Percentiles rank a stretch among this genome's conserved stretches.
Conservation (phyloP, 1,140 invertebrate genomes). For the Saccostrea echinata region DNA sequence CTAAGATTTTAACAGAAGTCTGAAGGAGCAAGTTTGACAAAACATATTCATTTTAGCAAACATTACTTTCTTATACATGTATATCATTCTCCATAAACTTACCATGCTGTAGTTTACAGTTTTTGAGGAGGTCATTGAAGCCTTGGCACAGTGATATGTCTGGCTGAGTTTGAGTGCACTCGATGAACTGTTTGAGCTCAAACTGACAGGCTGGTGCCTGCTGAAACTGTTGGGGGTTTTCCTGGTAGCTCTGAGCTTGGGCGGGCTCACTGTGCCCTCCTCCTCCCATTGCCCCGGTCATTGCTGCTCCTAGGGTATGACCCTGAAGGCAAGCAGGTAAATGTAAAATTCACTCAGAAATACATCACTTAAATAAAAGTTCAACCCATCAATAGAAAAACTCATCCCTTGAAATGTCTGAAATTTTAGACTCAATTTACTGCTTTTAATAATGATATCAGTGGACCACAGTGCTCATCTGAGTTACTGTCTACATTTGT, state of each 20-base stretch:
- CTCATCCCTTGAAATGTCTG: too few species aligned
- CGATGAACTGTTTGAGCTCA: slow-evolving; percentile 80
- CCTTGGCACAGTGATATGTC: slow-evolving; percentile 78
- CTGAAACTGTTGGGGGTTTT: slow-evolving; percentile 63
- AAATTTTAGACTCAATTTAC: too few species aligned
- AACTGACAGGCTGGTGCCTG: slow-evolving; percentile 75
- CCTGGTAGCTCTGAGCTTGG: slow-evolving; percentile 51
- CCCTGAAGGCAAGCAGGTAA: slow-evolving; percentile 66
- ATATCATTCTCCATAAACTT: slow-evolving; percentile 44
- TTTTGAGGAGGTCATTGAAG: slow-evolving; percentile 78
- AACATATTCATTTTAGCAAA: not conserved
- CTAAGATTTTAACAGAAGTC: not conserved
- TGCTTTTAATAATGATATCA: too few species aligned
- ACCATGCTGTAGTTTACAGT: slow-evolving; percentile 77
- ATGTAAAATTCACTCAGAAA: too few species aligned
- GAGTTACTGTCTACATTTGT: too few species aligned
- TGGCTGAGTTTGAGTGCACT: slow-evolving; percentile 77
- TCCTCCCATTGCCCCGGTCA: slow-evolving; percentile 73
- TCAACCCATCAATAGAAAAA: too few species aligned
- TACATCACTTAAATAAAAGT: too few species aligned
- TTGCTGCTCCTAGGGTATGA: slow-evolving; percentile 76
- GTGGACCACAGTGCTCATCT: too few species aligned
- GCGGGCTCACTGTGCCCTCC: slow-evolving; percentile 50
- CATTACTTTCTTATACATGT: not conserved
- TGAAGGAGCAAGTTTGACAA: not conserved